These are phyloP conservation scores for Cyphomyrus plagiostoma DNA, from an alignment of 2,113 vertebrate species.

Conservation along the genomic window DNA sequence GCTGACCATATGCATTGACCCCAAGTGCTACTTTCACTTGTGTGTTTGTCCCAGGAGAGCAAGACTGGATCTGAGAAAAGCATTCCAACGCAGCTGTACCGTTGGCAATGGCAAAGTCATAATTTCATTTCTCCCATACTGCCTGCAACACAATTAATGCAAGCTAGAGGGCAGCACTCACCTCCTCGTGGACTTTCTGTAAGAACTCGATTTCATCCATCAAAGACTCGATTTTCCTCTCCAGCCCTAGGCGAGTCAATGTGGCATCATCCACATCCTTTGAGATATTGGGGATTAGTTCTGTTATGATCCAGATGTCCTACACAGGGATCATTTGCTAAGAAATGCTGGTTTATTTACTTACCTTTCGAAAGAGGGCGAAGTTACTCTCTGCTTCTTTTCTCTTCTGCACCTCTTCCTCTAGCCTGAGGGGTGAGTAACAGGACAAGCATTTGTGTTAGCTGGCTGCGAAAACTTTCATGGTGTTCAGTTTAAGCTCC, in stretches of 20 bases:
- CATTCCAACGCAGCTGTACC: background rate
- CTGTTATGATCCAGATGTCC: background rate
- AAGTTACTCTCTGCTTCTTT: conserved; percentile 81
- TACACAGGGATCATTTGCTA: background rate
- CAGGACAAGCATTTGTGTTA: background rate
- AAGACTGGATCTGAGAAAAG: background rate
- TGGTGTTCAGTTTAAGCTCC: background rate
- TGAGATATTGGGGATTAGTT: background rate
- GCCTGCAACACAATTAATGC: background rate
- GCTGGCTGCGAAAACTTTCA: background rate
- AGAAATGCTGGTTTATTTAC: conserved; percentile 11
- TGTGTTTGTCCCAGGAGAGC: background rate
- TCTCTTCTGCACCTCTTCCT: conserved; percentile 84
- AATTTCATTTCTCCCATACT: background rate
- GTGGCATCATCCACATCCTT: conserved; percentile 93
- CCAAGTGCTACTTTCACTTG: background rate
- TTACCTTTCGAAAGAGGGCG: conserved; percentile 86
- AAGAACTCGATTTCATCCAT: conserved; percentile 96
- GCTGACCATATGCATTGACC: background rate
- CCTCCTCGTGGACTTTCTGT: conserved; percentile 91
- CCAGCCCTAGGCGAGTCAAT: conserved; percentile 82
- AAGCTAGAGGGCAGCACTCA: conserved; percentile 35
- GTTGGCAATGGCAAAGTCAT: background rate
- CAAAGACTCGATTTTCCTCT: conserved; percentile 87
- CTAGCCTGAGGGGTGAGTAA: conserved; percentile 61